Evolutionary conservation across 2,113 vertebrate genomes (phyloP).

Genomic region (Nesogale talazaci): DNA sequence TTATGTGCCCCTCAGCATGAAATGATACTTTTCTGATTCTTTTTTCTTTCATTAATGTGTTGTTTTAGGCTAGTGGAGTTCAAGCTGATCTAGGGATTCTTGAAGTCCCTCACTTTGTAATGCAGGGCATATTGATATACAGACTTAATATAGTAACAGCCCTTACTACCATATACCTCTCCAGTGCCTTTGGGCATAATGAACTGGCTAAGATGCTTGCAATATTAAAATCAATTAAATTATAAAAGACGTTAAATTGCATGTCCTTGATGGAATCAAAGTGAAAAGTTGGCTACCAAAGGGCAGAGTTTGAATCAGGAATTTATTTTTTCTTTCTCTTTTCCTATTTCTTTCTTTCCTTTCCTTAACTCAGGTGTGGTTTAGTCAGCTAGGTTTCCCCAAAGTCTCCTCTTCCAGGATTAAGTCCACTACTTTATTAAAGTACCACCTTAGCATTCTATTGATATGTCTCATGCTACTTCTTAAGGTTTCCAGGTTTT

Average conservation of each 20-base stretch:
- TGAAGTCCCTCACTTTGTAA: slow-evolving; percentile 73
- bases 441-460: neutral
- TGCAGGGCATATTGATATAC: slow-evolving; percentile 66
- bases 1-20: slow-evolving; percentile 65
- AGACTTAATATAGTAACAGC: slow-evolving; percentile 68
- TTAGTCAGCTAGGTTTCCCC: neutral
- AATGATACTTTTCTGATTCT: slow-evolving; percentile 65
- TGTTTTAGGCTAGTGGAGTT: slow-evolving; percentile 70
- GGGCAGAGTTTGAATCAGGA: neutral
- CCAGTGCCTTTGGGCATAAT: neutral
- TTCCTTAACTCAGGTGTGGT: neutral
- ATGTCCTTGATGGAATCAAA: slow-evolving; percentile 59
- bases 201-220: slow-evolving; percentile 61
- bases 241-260: slow-evolving; percentile 45
- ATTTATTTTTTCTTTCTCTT: slow-evolving; percentile 2
- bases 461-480: neutral
- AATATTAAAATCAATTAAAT: slow-evolving; percentile 81
- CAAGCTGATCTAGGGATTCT: slow-evolving; percentile 76
- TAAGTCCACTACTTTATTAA: neutral
- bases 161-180: slow-evolving; percentile 63
- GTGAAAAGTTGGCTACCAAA: slow-evolving; percentile 34
- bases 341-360: neutral
- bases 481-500: neutral
- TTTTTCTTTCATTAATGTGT: slow-evolving; percentile 69
- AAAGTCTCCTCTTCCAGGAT: neutral